phyloP scores from a whole-genome alignment of 92 coral and sea anemone genomes.

The Phenganax marumi region DNA sequence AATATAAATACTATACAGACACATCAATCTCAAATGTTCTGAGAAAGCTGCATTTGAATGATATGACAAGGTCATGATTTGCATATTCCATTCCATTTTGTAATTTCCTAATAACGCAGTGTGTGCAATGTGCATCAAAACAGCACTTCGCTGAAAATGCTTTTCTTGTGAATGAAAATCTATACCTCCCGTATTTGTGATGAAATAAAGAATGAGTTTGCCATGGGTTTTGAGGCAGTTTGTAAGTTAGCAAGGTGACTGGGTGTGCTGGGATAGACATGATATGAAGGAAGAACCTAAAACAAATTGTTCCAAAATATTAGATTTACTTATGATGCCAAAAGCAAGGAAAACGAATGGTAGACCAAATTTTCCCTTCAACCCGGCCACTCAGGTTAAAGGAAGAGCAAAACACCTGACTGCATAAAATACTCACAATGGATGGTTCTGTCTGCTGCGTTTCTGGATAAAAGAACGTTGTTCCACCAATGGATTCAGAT shows the following conservation, averaged over 20 bases:
- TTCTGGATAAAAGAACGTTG: constrained; percentile 82
- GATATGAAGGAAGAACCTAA: constrained; percentile 86
- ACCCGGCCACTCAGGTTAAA: not conserved
- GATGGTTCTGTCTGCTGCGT: constrained; percentile 76
- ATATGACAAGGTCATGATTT: not conserved
- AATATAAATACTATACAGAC: not conserved
- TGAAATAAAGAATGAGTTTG: constrained; percentile 90
- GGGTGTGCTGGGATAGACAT: constrained; percentile 84
- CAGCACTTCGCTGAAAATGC: too few species aligned
- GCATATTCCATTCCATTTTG: too few species aligned
- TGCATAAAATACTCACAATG: constrained; percentile 62
- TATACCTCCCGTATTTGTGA: constrained; percentile 81
- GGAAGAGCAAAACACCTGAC: not conserved
- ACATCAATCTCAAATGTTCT: too few species aligned
- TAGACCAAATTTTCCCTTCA: not conserved
- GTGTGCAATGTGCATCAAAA: not conserved
- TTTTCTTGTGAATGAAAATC: not conserved
- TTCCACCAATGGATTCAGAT: constrained; percentile 92
- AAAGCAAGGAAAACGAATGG: not conserved
- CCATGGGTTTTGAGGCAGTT: constrained; percentile 68
- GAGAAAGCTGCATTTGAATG: not conserved
- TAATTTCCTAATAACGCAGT: not conserved
- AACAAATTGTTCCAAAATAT: too few species aligned
- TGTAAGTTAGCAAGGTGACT: constrained; percentile 94
- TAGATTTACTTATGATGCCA: too few species aligned